These are phyloP conservation scores for Acanthopagrus latus DNA, from an alignment of 2,797 vertebrate genomes.

Conservation along the genomic window DNA sequence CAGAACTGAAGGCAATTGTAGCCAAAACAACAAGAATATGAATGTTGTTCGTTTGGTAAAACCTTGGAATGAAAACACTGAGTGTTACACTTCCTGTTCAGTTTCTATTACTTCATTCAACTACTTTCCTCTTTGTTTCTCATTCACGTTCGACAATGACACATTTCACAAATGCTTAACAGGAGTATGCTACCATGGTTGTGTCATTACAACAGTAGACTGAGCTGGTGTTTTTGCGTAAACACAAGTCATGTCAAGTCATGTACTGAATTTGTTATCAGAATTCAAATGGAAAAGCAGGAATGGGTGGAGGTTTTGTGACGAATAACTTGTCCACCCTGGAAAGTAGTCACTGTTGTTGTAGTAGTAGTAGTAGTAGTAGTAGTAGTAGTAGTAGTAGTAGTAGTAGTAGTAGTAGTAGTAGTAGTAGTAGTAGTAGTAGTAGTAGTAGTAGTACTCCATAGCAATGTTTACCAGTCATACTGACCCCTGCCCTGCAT, in stretches of 20 bases:
- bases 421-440: no score
- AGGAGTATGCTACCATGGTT: neutral
- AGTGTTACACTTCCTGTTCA: neutral
- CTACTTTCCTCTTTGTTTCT: neutral
- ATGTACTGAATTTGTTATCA: no score
- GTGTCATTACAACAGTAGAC: neutral
- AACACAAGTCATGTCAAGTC: neutral
- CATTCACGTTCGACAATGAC: neutral
- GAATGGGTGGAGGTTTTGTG: neutral
- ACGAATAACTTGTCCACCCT: no score
- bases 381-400: no score
- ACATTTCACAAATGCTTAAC: neutral
- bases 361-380: no score
- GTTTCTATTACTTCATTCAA: neutral
- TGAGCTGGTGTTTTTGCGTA: neutral
- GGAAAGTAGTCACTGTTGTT: neutral
- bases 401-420: no score
- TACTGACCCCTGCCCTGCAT: no score
- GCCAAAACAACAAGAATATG: neutral
- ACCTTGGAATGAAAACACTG: neutral
- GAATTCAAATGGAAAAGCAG: neutral
- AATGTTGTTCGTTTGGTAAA: neutral
- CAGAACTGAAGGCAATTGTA: neutral
- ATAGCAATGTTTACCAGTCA: no score
- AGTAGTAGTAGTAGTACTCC: no score